Conservation (phyloP, 2,113 vertebrate species). For the Eretmochelys imbricata region DNA sequence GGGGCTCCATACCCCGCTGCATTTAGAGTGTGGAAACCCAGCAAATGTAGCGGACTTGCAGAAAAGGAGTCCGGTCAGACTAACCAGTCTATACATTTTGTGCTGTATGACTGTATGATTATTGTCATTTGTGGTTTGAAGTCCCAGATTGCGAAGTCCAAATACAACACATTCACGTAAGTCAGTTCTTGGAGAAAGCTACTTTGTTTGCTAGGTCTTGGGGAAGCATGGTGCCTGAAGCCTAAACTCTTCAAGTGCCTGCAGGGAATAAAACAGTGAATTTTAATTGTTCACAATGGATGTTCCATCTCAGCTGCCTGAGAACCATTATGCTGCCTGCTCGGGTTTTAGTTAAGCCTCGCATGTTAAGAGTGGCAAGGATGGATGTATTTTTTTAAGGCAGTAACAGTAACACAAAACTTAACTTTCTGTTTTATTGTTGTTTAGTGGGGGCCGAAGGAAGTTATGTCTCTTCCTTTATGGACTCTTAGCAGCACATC, state of each 20-base stretch:
- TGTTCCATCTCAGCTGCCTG: not conserved
- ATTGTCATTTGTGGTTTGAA: not conserved
- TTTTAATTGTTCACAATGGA: not conserved
- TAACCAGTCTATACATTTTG: not conserved
- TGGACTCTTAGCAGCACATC: not conserved
- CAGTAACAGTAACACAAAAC: not conserved
- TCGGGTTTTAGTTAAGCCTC: rapidly evolving
- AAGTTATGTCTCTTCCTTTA: not conserved
- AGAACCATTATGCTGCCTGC: not conserved
- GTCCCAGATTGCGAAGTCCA: not conserved
- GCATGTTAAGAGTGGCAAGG: not conserved
- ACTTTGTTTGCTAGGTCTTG: not conserved
- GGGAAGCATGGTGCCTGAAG: not conserved
- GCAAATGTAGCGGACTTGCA: not conserved
- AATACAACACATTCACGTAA: not conserved
- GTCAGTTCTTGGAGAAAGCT: not conserved
- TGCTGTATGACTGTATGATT: not conserved
- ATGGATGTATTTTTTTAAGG: not conserved
- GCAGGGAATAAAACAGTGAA: not conserved
- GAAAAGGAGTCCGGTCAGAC: not conserved
- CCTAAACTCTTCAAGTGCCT: rapidly evolving
- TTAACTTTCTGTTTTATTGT: not conserved
- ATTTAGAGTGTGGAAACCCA: not conserved
- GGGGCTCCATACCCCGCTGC: too few species aligned
- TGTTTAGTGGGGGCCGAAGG: not conserved